Base-by-base conservation (phyloP, 1,140 invertebrate genomes). In the Trachelipus rathkii region DNA sequence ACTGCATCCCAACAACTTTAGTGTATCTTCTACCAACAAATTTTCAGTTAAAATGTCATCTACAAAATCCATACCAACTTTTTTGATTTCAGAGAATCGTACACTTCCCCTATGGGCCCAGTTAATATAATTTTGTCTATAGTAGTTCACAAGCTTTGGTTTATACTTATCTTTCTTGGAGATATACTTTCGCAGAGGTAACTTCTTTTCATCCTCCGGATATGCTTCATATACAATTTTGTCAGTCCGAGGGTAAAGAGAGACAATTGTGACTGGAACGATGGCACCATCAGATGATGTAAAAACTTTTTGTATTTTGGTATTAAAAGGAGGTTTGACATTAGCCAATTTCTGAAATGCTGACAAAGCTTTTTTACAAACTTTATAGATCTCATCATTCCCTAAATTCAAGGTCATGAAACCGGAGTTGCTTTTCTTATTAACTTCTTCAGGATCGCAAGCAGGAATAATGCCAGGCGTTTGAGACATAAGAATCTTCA, bases 401-500 rank as follows among this genome's bases (percentile, higher is more conserved):
- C 73, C 73, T 13, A 60, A 19, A 60, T 60, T 60, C 44, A 75
- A 67, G 13, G 66, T 68, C 19, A 75, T 75, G 10, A 44, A 67
- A 7, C 43, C 73, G 23, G 67, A 60, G 23, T 75, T 68, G 23
- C 44, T 23, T 21, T 53, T 68, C 0, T 23, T 75, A 33, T 13
- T 43, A 24, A 67, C 73, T 7, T 75, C 66, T 13, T 66, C 24
- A 7, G 73, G 73, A 44, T 75, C 73, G 11, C 66, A 43, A 19
- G 73, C 53, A 68, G 73, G 73, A 13, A 75, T 75, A 67, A 75
- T 75, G 9, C 73, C 73, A 24, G 73, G 73, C 0, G 73, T 75
- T 10, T 75, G 66, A 24, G 73, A 44, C 24, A 75, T 60, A 4
- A 60, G 50, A 60, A 60, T 60, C 19, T 60, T 60, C 50, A 60